Evolutionary conservation across 2,113 vertebrate genomes (phyloP).

Genomic region (Mustelus asterias): DNA sequence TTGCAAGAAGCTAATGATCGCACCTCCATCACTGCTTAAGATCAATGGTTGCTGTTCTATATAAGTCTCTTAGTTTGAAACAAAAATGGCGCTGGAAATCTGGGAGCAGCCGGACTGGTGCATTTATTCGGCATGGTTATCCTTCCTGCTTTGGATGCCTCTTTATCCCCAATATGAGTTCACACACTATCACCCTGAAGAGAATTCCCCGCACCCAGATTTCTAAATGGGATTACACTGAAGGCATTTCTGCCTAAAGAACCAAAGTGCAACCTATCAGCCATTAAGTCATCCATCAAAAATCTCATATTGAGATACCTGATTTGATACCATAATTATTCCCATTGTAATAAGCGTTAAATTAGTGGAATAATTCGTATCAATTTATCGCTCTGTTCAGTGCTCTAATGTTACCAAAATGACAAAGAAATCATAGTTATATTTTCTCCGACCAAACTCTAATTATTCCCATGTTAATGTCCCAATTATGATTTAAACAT

Average conservation of each 20-base stretch:
- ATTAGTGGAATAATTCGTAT: neutral
- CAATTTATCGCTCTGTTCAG: neutral
- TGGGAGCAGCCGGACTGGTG: neutral
- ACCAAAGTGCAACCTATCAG: neutral
- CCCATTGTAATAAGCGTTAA: slow-evolving; percentile 8
- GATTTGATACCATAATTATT: neutral
- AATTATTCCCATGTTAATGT: slow-evolving; percentile 12
- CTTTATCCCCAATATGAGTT: neutral
- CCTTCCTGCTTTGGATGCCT: neutral
- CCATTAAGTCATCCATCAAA: neutral
- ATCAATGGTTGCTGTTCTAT: neutral
- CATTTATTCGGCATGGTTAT: neutral
- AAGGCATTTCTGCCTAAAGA: neutral
- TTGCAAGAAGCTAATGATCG: neutral
- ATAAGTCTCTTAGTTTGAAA: neutral
- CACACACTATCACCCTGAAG: neutral
- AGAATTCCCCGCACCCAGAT: neutral
- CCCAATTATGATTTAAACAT: neutral
- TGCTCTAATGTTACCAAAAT: neutral
- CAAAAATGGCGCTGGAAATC: neutral
- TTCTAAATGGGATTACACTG: neutral
- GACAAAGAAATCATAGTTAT: neutral
- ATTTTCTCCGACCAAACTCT: slow-evolving; percentile 1
- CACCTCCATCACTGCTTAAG: neutral
- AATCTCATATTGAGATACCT: neutral